These are phyloP conservation scores for Lingula anatina DNA, from an alignment of 2,888 invertebrate genomes.

Conservation along the genomic window DNA sequence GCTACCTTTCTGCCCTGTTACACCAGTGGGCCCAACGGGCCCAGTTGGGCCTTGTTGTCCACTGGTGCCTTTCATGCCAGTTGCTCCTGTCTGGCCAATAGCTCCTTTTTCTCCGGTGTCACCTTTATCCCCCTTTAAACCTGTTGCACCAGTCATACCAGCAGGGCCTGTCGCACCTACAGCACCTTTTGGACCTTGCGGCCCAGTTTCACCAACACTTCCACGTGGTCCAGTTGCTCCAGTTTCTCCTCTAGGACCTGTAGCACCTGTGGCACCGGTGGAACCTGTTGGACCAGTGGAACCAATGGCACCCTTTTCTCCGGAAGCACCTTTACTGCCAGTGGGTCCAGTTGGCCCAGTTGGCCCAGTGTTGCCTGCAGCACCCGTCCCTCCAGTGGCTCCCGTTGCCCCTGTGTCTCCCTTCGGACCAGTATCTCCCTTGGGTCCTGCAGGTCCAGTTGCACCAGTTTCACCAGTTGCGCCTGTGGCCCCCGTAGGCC, in stretches of 20 bases:
- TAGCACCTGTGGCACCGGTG: background rate
- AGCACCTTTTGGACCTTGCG: too few species aligned
- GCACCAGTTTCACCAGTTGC: too few species aligned
- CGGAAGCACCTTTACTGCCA: slow-evolving; percentile 2
- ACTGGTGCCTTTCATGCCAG: slow-evolving; percentile 55
- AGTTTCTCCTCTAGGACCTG: too few species aligned
- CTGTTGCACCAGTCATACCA: too few species aligned
- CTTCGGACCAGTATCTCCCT: background rate
- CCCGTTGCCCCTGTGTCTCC: slow-evolving; percentile 3
- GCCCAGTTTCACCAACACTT: too few species aligned
- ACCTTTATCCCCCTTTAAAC: too few species aligned
- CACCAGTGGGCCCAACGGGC: slow-evolving; percentile 51
- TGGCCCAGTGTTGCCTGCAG: background rate
- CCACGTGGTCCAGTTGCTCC: slow-evolving; percentile 68
- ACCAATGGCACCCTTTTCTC: slow-evolving; percentile 3
- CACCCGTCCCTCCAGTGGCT: background rate
- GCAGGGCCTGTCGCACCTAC: too few species aligned
- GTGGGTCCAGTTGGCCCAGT: background rate
- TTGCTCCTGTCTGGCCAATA: slow-evolving; percentile 58
- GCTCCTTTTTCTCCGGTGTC: slow-evolving; percentile 11
- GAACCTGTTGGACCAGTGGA: background rate
- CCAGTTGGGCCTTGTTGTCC: slow-evolving; percentile 3
- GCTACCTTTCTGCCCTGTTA: slow-evolving; percentile 6
- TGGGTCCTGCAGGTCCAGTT: slow-evolving; percentile 2
- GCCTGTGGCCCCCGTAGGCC: too few species aligned